Evolutionary conservation across 2,113 vertebrate species (phyloP).

Genomic region (Clarias macrocephalus): DNA sequence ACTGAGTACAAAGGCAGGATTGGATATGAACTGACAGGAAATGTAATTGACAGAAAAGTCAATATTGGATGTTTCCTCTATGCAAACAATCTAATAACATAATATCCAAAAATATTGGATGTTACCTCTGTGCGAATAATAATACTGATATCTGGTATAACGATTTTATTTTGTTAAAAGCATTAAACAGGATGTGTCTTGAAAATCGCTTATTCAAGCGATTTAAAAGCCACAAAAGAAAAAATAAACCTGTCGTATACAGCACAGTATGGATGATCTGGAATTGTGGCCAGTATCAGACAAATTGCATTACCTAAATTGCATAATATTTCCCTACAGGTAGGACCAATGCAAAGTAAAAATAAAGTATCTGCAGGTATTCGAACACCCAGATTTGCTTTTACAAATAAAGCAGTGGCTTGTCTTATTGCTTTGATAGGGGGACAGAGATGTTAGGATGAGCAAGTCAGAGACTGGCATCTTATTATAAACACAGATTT

Average conservation of each 20-base stretch:
- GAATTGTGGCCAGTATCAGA: background rate
- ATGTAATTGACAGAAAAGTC: background rate
- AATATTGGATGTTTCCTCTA: background rate
- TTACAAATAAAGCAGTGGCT: conserved; percentile 46
- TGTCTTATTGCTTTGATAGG: conserved; percentile 42
- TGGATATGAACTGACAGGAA: background rate
- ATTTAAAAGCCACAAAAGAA: background rate
- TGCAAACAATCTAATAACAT: background rate
- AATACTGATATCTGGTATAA: background rate
- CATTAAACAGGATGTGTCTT: background rate
- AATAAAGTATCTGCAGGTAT: background rate
- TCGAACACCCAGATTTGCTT: conserved; percentile 39
- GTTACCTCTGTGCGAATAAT: background rate
- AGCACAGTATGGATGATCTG: background rate
- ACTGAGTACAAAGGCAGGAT: background rate
- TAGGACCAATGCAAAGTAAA: conserved; percentile 13
- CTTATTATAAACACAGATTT: background rate
- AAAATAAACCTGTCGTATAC: background rate
- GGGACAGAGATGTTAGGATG: background rate
- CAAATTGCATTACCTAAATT: conserved; percentile 48
- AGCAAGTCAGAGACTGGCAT: background rate
- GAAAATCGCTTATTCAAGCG: background rate
- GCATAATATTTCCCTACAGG: conserved; percentile 45
- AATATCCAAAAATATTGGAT: no score
- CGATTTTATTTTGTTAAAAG: background rate